These are phyloP conservation scores for Ranitomeya variabilis DNA, from an alignment of 2,113 vertebrate species.

Conservation along the genomic window DNA sequence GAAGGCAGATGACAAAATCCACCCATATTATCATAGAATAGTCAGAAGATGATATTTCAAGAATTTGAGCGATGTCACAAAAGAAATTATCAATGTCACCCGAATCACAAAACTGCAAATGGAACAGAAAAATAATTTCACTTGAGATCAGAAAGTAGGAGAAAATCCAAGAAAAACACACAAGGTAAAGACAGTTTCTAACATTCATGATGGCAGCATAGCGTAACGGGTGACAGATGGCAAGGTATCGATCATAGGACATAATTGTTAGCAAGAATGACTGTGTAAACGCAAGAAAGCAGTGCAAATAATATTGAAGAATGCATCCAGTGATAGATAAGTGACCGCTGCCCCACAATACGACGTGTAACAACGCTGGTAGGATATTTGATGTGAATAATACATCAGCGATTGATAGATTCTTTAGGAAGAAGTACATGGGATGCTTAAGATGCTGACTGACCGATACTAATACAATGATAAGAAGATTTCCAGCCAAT, in stretches of 20 bases:
- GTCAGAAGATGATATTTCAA: slow-evolving; percentile 22
- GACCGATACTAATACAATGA: slow-evolving; percentile 10
- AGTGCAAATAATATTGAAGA: slow-evolving; percentile 32
- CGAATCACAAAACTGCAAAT: slow-evolving; percentile 20
- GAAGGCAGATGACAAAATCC: slow-evolving; percentile 8
- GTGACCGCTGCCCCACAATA: neutral
- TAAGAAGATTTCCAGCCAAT: slow-evolving; percentile 19
- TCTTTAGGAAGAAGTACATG: slow-evolving; percentile 34
- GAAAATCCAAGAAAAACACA: neutral
- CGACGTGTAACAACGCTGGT: slow-evolving; percentile 3
- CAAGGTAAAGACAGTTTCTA: neutral
- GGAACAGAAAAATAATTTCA: slow-evolving; percentile 31
- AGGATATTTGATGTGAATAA: slow-evolving; percentile 14
- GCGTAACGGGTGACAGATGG: slow-evolving; percentile 28
- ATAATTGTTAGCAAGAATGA: slow-evolving; percentile 24
- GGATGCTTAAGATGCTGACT: slow-evolving; percentile 15
- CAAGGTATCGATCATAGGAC: slow-evolving; percentile 38
- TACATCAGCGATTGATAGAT: slow-evolving; percentile 18
- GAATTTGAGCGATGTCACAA: slow-evolving; percentile 29
- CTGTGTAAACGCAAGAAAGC: slow-evolving; percentile 9
- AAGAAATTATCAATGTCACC: slow-evolving; percentile 35
- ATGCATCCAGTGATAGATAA: slow-evolving; percentile 11
- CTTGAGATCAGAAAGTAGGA: slow-evolving; percentile 7
- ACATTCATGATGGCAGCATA: neutral
- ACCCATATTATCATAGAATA: neutral